Conservation (phyloP, 2,113 vertebrate genomes). For the Brachypodius melanocephalos region DNA sequence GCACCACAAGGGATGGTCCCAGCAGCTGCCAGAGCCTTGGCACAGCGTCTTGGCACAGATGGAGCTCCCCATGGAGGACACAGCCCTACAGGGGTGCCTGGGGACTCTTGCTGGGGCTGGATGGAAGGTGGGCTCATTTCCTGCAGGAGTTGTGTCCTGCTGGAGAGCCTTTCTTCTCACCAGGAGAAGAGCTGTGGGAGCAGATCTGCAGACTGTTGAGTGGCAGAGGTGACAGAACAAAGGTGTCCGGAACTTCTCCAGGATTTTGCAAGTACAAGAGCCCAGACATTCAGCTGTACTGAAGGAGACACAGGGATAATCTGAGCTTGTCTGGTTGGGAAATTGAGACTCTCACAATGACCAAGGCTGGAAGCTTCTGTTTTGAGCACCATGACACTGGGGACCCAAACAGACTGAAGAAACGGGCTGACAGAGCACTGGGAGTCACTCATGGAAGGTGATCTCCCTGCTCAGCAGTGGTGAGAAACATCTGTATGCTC, state of each 20-base stretch:
- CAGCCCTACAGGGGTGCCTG: background rate
- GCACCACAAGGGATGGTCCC: background rate
- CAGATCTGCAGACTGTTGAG: background rate
- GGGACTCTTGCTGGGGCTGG: rapidly evolving
- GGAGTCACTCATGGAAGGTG: background rate
- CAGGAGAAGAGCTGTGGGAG: background rate
- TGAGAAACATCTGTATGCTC: background rate
- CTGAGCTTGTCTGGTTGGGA: background rate
- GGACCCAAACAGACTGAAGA: background rate
- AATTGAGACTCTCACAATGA: background rate
- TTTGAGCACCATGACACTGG: background rate
- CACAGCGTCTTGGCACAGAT: background rate
- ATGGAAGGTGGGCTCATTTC: background rate
- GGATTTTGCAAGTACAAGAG: background rate
- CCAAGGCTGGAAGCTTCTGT: background rate
- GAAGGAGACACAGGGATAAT: background rate
- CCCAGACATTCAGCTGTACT: background rate
- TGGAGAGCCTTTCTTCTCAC: rapidly evolving
- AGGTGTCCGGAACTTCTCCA: background rate
- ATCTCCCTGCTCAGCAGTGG: background rate
- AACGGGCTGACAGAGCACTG: background rate
- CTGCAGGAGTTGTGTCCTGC: background rate
- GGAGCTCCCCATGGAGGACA: background rate
- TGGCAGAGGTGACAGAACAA: background rate
- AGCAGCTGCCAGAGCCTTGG: background rate